phyloP scores from a whole-genome alignment of 1,140 invertebrate genomes.

The Bombus difficillimus region DNA sequence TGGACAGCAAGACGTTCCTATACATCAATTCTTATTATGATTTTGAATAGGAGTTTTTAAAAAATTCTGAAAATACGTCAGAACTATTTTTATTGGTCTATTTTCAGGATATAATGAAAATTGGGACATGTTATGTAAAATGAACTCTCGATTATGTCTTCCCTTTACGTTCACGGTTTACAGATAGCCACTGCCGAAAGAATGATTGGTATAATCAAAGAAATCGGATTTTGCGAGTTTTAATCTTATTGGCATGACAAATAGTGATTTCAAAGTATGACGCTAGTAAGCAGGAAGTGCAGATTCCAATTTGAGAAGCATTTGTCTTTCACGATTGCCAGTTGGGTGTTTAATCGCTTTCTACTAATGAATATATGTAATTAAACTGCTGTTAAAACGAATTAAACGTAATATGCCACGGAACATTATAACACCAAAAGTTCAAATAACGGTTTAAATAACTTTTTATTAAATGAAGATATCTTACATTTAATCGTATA shows the following conservation, averaged over 20 bases:
- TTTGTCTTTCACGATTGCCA: conserved; percentile 45
- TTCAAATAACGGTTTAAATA: conserved; percentile 61
- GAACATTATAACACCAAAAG: conserved; percentile 62
- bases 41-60: conserved; percentile 9
- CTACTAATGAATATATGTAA: conserved; percentile 39
- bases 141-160: conserved; percentile 40
- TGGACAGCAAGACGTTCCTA: conserved; percentile 46
- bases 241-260: conserved; percentile 50
- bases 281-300: conserved; percentile 21
- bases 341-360: conserved; percentile 38
- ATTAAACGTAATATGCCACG: conserved; percentile 29
- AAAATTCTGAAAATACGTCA: neutral
- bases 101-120: conserved; percentile 15
- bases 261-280: conserved; percentile 35
- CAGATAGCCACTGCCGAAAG: conserved; percentile 40
- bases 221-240: conserved; percentile 12
- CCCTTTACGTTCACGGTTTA: conserved; percentile 34
- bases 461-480: conserved; percentile 60
- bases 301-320: conserved; percentile 36
- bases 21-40: conserved; percentile 11
- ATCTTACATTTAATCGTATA: conserved; percentile 53
- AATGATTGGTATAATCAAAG: neutral
- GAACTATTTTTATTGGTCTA: conserved; percentile 13
- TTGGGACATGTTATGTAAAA: neutral
- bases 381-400: conserved; percentile 32